Conservation (phyloP, 2,797 vertebrate genomes). For the Ceryle rudis region DNA sequence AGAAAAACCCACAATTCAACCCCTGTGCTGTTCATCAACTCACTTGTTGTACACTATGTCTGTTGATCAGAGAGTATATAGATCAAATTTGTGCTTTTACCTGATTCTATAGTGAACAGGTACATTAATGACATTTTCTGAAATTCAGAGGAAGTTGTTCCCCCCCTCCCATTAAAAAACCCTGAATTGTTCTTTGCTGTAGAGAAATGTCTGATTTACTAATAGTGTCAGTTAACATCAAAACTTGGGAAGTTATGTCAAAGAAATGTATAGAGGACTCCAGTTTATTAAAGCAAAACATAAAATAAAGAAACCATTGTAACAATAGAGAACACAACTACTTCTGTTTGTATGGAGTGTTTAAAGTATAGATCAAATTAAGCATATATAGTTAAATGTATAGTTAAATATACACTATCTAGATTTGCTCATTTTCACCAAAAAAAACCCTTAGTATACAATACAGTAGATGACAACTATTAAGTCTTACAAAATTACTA, state of each 20-base stretch:
- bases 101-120: neutral
- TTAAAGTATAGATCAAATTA: neutral
- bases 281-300: neutral
- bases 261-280: neutral
- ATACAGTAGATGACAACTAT: neutral
- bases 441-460: neutral
- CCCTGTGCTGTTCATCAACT: neutral
- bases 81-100: neutral
- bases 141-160: neutral
- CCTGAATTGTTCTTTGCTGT: neutral
- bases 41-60: neutral
- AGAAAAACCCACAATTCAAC: neutral
- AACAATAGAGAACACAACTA: neutral
- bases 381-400: neutral
- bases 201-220: neutral
- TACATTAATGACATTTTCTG: neutral
- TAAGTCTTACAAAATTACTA: neutral
- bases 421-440: neutral
- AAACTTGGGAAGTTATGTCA: neutral
- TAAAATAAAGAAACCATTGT: neutral
- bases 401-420: neutral
- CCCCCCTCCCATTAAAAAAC: neutral
- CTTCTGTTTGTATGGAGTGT: neutral
- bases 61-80: neutral
- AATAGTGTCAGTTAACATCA: neutral